Base-by-base conservation (phyloP, 2,113 vertebrate genomes). In the Phaethornis superciliosus region DNA sequence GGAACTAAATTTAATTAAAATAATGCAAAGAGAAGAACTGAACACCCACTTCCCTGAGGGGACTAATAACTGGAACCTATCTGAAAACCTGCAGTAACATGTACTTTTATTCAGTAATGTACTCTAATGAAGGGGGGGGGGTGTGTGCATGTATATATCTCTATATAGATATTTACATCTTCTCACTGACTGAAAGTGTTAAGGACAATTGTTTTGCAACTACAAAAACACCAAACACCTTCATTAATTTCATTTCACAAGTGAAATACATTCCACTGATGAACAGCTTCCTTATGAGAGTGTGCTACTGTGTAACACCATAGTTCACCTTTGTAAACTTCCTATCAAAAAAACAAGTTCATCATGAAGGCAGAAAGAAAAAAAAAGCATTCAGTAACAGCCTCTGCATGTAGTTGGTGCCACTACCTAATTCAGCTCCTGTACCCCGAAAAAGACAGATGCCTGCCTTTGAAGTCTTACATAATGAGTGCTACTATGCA, bases 81-180 rank as follows among this genome's bases (percentile, higher is more conserved):
- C 46, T 72, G n/a, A 80, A 72, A 81, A 72, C 11, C 26, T 77
- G 9, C 12, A 63, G 89, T 52, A 84, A 89, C 9, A 14, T 10
- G 24, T 46, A 80, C 63, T 74, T 22, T 46, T 64, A 60, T 52
- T 37, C 33, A 59, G 23, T 16, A 55, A 69, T 6, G 13, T 55
- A 74, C 60, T 77, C 46, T 62, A 35, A 69, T 21, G 32, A 20
- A 20, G 16, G 20, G 14, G 54, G 28, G 7, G 4, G 4, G 3
- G 19, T 15, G 7, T 2, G 2, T 7, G 13, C 16, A 27, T 0
- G 0, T 80, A 15, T 68, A 14, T 42, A 42, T 11, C 23, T 60
- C 58, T 69, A 2, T 10, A 70, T 3, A 56, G 40, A 65, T 49
- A 60, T 5, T 27, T 33, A 6, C 1, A 6, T 28, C 27, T 64